phyloP scores from a whole-genome alignment of 2,888 invertebrate species.

The Volucella bombylans region DNA sequence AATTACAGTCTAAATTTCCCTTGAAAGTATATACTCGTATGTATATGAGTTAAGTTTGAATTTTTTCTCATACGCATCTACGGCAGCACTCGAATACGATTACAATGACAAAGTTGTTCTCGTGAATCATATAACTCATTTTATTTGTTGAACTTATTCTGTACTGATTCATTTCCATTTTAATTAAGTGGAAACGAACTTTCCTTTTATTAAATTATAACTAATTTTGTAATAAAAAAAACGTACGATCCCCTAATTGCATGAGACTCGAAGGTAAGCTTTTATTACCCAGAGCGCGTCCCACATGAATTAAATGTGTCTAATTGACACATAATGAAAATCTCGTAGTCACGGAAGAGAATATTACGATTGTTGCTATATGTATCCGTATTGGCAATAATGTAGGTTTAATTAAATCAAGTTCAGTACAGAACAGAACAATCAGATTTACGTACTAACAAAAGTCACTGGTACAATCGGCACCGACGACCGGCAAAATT shows the following conservation, averaged over 20 bases:
- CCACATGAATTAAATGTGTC: slow-evolving; percentile 42
- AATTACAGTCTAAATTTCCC: neutral
- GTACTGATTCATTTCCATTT: slow-evolving; percentile 38
- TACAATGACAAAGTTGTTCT: slow-evolving; percentile 15
- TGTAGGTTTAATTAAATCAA: slow-evolving; percentile 2
- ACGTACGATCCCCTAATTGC: slow-evolving; percentile 19
- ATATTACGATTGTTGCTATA: neutral
- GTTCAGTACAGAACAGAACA: neutral
- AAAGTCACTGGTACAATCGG: neutral
- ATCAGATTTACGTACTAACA: neutral
- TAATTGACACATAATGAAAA: slow-evolving; percentile 13
- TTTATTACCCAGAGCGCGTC: slow-evolving; percentile 29
- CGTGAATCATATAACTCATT: slow-evolving; percentile 20
- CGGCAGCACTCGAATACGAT: neutral
- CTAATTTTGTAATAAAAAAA: slow-evolving; percentile 19
- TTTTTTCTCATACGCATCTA: slow-evolving; percentile 24
- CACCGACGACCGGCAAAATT: slow-evolving; percentile 22
- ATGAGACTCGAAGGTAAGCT: slow-evolving; percentile 31
- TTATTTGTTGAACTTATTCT: neutral
- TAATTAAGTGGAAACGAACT: slow-evolving; percentile 24
- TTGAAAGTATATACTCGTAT: neutral
- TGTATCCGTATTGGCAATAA: neutral
- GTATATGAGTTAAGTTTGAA: neutral
- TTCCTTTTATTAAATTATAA: slow-evolving; percentile 23
- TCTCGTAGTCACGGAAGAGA: slow-evolving; percentile 24